These are phyloP conservation scores for Neoarius graeffei DNA, from an alignment of 2,113 vertebrate species.

Conservation along the genomic window DNA sequence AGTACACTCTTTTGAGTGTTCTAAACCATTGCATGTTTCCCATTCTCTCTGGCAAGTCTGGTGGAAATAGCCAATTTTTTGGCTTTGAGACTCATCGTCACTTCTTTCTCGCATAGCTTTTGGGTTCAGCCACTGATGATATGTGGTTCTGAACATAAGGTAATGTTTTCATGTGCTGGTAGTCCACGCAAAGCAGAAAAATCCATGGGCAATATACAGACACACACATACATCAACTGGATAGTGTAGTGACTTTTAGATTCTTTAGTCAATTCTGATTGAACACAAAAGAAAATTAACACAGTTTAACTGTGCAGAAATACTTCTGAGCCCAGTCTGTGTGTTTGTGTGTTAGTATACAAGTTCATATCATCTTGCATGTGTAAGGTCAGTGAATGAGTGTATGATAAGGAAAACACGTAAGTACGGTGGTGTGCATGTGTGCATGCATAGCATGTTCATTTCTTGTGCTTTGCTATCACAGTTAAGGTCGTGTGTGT, in stretches of 20 bases:
- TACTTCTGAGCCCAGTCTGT: conserved; percentile 41
- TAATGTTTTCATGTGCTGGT: conserved; percentile 69
- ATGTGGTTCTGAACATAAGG: conserved; percentile 72
- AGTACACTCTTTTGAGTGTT: not conserved
- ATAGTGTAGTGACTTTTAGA: not conserved
- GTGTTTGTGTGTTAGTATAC: conserved; percentile 31
- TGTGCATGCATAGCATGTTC: conserved; percentile 56
- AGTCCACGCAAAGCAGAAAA: conserved; percentile 43
- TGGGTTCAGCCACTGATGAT: conserved; percentile 72
- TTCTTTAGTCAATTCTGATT: not conserved
- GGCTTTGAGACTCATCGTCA: conserved; percentile 61
- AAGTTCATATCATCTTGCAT: conserved; percentile 13
- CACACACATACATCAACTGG: conserved; percentile 28
- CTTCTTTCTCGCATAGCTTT: conserved; percentile 62
- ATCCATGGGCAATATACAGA: conserved; percentile 14
- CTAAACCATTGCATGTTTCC: not conserved
- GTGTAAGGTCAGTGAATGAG: conserved; percentile 32
- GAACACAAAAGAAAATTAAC: not conserved
- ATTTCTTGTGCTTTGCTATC: conserved; percentile 64
- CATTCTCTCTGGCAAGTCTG: not conserved
- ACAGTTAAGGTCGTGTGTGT: conserved; percentile 64
- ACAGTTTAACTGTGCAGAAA: not conserved
- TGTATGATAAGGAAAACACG: conserved; percentile 25
- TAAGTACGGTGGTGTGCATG: conserved; percentile 58
- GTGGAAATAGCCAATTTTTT: not conserved